phyloP scores from a whole-genome alignment of 92 coral and sea anemone genomes.

The Blastomussa wellsi region DNA sequence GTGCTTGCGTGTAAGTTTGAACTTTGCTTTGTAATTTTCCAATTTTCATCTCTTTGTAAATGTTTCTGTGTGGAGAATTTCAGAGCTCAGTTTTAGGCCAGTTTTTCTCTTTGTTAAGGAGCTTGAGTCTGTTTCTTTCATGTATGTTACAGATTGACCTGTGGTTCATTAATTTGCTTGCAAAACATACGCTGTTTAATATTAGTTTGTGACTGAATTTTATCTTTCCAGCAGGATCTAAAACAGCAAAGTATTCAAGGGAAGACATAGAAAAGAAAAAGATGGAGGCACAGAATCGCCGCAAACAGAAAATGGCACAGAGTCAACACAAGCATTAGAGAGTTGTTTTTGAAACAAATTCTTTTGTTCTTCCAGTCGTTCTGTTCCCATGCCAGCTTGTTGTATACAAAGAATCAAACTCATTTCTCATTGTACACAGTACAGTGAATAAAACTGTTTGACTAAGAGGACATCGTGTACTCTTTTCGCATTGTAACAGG shows the following conservation, averaged over 20 bases:
- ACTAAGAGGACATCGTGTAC: background rate
- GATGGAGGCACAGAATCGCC: conserved; percentile 68
- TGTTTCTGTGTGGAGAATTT: no score
- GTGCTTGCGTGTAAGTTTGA: no score
- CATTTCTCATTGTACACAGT: background rate
- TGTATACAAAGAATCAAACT: background rate
- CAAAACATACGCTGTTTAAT: no score
- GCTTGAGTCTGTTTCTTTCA: no score
- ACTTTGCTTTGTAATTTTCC: no score
- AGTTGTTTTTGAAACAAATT: background rate
- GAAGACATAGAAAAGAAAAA: conserved; percentile 81
- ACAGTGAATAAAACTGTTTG: conserved; percentile 8
- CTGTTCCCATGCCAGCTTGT: background rate
- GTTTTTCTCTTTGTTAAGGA: no score
- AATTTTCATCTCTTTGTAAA: no score
- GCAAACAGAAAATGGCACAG: conserved; percentile 56
- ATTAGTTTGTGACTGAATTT: background rate
- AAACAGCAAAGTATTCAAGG: conserved; percentile 49
- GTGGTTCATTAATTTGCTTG: no score
- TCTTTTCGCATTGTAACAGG: background rate
- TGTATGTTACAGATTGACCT: no score
- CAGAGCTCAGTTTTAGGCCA: no score
- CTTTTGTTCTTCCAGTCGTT: background rate
- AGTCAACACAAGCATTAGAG: conserved; percentile 23
- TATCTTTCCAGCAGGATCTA: conserved; percentile 1